These are phyloP conservation scores for Drosophila barbarae DNA, from an alignment of 2,888 invertebrate genomes.

Conservation along the genomic window DNA sequence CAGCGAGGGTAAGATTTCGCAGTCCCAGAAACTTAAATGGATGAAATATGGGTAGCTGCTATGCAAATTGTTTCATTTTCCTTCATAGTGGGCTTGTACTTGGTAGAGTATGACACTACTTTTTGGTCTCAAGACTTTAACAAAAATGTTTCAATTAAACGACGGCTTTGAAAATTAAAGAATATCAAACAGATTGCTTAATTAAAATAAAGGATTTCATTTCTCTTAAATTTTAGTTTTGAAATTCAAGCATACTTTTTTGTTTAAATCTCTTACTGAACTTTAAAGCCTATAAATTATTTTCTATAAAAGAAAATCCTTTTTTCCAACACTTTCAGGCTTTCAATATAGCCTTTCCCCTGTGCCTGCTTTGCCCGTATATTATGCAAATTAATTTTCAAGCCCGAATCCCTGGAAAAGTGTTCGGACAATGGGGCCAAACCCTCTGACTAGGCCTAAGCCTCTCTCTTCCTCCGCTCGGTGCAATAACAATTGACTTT, in stretches of 20 bases:
- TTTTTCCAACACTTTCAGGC: neutral
- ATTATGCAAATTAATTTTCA: slow-evolving; percentile 37
- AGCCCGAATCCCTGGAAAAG: slow-evolving; percentile 32
- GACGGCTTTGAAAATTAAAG: too few species aligned
- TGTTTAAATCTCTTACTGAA: too few species aligned
- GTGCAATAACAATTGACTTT: slow-evolving; percentile 37
- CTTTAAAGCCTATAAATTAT: neutral
- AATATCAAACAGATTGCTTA: too few species aligned
- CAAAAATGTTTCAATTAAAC: neutral
- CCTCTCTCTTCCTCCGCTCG: slow-evolving; percentile 4
- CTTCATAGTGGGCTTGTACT: neutral
- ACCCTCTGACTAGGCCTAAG: slow-evolving; percentile 38
- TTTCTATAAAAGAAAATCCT: neutral
- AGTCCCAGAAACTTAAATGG: slow-evolving; percentile 20
- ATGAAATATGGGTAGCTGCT: slow-evolving; percentile 19
- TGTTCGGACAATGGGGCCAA: slow-evolving; percentile 14
- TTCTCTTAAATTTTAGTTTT: neutral
- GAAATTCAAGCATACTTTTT: neutral
- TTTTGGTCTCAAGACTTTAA: neutral
- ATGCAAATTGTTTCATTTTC: slow-evolving; percentile 3
- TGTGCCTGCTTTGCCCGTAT: neutral
- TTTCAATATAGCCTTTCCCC: neutral
- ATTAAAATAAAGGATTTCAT: too few species aligned
- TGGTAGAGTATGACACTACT: neutral
- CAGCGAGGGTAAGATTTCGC: slow-evolving; percentile 16